Evolutionary conservation across 2,888 invertebrate species (phyloP).

Genomic region (Tinea pellionella): DNA sequence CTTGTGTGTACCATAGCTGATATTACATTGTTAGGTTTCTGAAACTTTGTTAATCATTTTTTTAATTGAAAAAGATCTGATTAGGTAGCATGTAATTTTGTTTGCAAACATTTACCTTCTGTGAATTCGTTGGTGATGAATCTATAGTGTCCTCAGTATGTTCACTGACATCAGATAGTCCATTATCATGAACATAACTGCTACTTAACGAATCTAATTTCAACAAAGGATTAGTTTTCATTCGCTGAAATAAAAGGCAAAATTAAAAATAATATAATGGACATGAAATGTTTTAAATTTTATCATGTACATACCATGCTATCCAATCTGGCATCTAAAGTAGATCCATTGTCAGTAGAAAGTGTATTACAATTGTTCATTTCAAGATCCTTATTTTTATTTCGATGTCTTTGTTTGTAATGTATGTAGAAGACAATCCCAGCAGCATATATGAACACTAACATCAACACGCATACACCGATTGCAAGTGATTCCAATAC

Average conservation of each 20-base stretch:
- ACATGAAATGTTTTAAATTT: not conserved
- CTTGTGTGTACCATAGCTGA: slow-evolving; percentile 58
- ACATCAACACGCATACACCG: slow-evolving; percentile 80
- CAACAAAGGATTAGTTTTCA: slow-evolving; percentile 56
- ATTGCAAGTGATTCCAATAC: slow-evolving; percentile 85
- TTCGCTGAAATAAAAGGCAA: slow-evolving; percentile 32
- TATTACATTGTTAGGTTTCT: slow-evolving; percentile 49
- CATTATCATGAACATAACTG: slow-evolving; percentile 42
- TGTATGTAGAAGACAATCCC: slow-evolving; percentile 86
- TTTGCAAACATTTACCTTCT: slow-evolving; percentile 30
- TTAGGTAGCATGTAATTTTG: not conserved
- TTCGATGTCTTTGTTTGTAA: slow-evolving; percentile 74
- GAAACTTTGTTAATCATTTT: slow-evolving; percentile 27
- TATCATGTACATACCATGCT: slow-evolving; percentile 41
- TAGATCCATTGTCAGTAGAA: slow-evolving; percentile 46
- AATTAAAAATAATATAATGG: slow-evolving; percentile 13
- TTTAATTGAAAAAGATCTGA: not conserved
- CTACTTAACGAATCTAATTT: slow-evolving; percentile 40
- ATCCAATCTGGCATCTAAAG: slow-evolving; percentile 50
- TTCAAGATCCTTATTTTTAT: slow-evolving; percentile 55
- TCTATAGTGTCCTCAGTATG: slow-evolving; percentile 49
- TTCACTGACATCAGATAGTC: slow-evolving; percentile 53
- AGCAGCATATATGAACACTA: slow-evolving; percentile 85
- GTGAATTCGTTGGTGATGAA: slow-evolving; percentile 34
- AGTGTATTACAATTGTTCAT: slow-evolving; percentile 39